Evolutionary conservation across 2,797 vertebrate genomes (phyloP).

Genomic region (Bovichtus variegatus): DNA sequence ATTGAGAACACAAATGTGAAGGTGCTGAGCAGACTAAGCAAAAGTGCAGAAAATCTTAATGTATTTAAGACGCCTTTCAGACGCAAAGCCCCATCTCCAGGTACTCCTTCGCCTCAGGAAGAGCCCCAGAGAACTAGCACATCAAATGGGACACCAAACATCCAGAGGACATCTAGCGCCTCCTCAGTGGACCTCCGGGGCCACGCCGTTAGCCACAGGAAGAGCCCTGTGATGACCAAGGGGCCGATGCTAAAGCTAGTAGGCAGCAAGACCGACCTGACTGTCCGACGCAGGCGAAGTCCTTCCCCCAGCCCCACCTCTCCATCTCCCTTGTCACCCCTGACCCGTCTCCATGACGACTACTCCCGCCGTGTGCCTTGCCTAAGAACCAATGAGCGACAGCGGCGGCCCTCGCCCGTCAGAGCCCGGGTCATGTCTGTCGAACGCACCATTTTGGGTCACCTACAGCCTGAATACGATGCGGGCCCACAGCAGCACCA

Average conservation of each 20-base stretch:
- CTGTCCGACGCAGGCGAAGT: conserved; percentile 80
- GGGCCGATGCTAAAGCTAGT: conserved; percentile 90
- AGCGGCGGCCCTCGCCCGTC: conserved; percentile 76
- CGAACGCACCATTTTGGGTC: conserved; percentile 56
- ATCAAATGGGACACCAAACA: conserved; percentile 66
- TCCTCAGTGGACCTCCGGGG: conserved; percentile 82
- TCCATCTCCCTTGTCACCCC: conserved; percentile 73
- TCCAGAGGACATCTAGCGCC: conserved; percentile 84
- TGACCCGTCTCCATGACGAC: conserved; percentile 93
- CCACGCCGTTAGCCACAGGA: conserved; percentile 72
- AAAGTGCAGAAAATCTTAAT: conserved; percentile 92
- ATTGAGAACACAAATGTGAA: conserved; percentile 67
- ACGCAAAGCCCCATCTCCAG: conserved; percentile 86
- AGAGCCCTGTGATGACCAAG: conserved; percentile 85
- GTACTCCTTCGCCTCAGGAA: conserved; percentile 68
- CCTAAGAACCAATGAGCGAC: conserved; percentile 79
- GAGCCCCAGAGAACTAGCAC: conserved; percentile 71
- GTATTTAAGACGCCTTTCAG: conserved; percentile 90
- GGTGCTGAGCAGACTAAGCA: conserved; percentile 88
- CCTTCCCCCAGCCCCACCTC: conserved; percentile 66
- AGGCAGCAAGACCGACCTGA: conserved; percentile 89
- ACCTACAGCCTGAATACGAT: conserved; percentile 44
- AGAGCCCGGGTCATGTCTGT: conserved; percentile 56
- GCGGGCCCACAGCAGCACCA: conserved; percentile 40
- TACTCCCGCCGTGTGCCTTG: conserved; percentile 93